A percentile compares a stretch with the other conserved stretches of the same genome.
phyloP scores from a whole-genome alignment of 2,888 invertebrate genomes.

The Dasypogon diadema region DNA sequence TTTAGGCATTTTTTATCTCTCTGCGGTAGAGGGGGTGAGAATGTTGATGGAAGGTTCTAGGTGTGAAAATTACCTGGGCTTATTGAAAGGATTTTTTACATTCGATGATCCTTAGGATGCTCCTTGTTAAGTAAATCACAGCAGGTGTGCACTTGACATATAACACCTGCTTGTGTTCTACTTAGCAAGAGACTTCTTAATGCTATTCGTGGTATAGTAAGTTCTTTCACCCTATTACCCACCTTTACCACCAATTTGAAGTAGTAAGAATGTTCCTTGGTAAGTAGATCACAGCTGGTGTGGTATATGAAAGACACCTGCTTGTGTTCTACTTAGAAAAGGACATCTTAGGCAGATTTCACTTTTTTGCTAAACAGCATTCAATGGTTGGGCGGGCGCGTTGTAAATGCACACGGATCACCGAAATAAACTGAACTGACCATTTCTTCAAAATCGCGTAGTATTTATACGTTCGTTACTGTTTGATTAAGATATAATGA shows the following conservation, averaged over 20 bases:
- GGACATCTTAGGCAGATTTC: not conserved
- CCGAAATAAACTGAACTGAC: too few relatives aligned
- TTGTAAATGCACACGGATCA: too few relatives aligned
- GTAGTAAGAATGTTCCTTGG: not conserved
- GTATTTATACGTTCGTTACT: not conserved
- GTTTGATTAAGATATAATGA: not conserved
- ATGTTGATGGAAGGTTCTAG: too few relatives aligned
- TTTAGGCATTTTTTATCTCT: not conserved
- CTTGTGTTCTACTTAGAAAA: constrained; percentile 39
- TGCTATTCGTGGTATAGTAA: not conserved
- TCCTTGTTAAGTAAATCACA: not conserved
- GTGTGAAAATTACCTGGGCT: too few relatives aligned
- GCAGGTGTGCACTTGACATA: not conserved
- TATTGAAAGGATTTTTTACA: too few relatives aligned
- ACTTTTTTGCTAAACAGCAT: too few relatives aligned
- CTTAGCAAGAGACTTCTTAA: not conserved
- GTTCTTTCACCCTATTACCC: too few relatives aligned
- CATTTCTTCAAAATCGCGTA: not conserved
- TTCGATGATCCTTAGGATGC: not conserved
- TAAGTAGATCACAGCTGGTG: constrained; percentile 33
- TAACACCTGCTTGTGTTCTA: not conserved
- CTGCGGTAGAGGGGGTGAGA: too few relatives aligned
- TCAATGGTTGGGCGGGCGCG: too few relatives aligned
- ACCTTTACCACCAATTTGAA: too few relatives aligned
- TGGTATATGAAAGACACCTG: constrained; percentile 17